phyloP scores from a whole-genome alignment of 2,888 invertebrate genomes.

The Thera obeliscata region DNA sequence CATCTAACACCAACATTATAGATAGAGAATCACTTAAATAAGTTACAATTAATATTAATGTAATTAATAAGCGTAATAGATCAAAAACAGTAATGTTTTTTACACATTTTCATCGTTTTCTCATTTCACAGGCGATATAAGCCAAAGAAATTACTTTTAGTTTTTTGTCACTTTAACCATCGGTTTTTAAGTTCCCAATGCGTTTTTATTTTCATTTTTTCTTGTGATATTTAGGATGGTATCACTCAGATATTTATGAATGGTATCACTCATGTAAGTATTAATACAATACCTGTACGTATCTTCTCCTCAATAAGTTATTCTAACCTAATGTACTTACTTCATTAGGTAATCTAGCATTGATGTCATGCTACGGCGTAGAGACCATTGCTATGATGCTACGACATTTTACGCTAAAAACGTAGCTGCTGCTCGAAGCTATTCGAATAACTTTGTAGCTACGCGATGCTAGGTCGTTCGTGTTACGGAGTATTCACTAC shows the following conservation, averaged over 20 bases:
- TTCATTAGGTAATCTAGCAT: too few relatives aligned
- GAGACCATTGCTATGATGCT: too few relatives aligned
- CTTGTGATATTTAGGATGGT: not conserved
- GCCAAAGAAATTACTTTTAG: constrained; percentile 57
- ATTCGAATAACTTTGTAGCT: not conserved
- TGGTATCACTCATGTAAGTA: not conserved
- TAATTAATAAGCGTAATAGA: constrained; percentile 85
- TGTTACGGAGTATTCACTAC: not conserved
- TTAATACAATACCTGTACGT: not conserved
- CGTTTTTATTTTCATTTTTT: constrained; percentile 8
- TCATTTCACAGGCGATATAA: constrained; percentile 48
- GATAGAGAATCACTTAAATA: constrained; percentile 74
- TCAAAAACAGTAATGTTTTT: constrained; percentile 80
- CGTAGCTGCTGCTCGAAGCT: too few relatives aligned
- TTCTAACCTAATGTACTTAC: too few relatives aligned
- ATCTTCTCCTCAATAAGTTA: too few relatives aligned
- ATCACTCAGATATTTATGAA: not conserved
- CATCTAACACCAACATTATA: constrained; percentile 77
- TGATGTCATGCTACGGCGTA: too few relatives aligned
- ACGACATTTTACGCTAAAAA: too few relatives aligned
- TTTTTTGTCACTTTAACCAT: constrained; percentile 8
- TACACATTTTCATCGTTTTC: constrained; percentile 44
- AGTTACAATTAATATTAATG: constrained; percentile 70
- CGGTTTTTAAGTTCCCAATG: constrained; percentile 6
- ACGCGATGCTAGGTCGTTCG: not conserved